Conservation (phyloP, 2,888 invertebrate genomes). For the Dendrolimus houi region DNA sequence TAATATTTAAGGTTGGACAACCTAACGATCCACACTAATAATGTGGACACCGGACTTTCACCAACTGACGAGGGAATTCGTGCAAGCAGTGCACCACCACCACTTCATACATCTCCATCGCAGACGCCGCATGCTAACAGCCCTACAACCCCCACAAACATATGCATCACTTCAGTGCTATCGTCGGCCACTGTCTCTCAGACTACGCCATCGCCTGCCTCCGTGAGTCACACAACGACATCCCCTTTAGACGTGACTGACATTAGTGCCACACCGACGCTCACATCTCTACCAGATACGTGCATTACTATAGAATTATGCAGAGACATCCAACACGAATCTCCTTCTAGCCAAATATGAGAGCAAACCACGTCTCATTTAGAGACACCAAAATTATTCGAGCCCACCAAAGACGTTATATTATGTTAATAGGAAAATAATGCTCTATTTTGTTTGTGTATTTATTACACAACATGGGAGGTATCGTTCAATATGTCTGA, state of each 20-base stretch:
- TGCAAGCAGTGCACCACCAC: constrained; percentile 47
- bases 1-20: background rate
- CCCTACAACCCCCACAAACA: background rate
- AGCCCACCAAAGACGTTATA: constrained; percentile 9
- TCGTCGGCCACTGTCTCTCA: background rate
- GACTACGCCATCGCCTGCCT: background rate
- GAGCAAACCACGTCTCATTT: constrained; percentile 19
- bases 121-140: background rate
- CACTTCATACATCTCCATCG: constrained; percentile 23
- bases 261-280: constrained; percentile 22
- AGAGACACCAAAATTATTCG: constrained; percentile 14
- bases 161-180: background rate
- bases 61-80: constrained; percentile 31
- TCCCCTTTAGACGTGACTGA: constrained; percentile 21
- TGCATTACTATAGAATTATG: constrained; percentile 41
- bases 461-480: constrained; percentile 34
- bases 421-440: too few relatives aligned
- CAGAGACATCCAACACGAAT: constrained; percentile 12
- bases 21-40: background rate
- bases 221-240: background rate
- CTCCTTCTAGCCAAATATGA: constrained; percentile 27
- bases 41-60: background rate
- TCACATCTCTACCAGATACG: constrained; percentile 27
- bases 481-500: too few relatives aligned
- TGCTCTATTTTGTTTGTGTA: constrained; percentile 26